A percentile compares a stretch with the other conserved stretches of the same genome.
Conservation (phyloP, 2,888 invertebrate species). For the Nemotelus nigrinus region DNA sequence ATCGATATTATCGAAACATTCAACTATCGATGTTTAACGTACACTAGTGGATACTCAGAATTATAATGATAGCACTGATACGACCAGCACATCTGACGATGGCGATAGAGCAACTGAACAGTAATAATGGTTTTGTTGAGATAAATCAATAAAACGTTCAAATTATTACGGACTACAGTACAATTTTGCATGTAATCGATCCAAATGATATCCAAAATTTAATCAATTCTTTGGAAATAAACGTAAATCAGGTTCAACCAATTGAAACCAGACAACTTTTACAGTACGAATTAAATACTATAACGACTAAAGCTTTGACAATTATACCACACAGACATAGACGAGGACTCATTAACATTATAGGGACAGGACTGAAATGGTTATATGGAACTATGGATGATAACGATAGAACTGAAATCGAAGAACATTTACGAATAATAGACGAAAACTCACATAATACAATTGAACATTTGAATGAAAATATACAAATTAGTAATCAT, state of each 20-base stretch:
- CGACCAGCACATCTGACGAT: slow-evolving; percentile 1
- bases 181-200: slow-evolving; percentile 35
- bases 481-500: slow-evolving; percentile 38
- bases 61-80: slow-evolving; percentile 29
- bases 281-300: neutral
- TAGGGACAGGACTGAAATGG: slow-evolving; percentile 23
- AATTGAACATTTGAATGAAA: slow-evolving; percentile 36
- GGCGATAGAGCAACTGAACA: slow-evolving; percentile 42
- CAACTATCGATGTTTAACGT: too few species aligned
- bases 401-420: slow-evolving; percentile 28
- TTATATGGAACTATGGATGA: slow-evolving; percentile 6
- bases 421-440: slow-evolving; percentile 28
- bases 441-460: slow-evolving; percentile 42
- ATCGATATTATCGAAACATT: too few species aligned
- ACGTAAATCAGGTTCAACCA: neutral
- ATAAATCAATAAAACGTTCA: slow-evolving; percentile 40
- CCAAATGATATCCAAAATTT: slow-evolving; percentile 15
- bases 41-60: too few species aligned
- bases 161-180: slow-evolving; percentile 42
- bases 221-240: slow-evolving; percentile 15
- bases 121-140: slow-evolving; percentile 44
- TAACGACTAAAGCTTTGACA: neutral
- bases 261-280: neutral
- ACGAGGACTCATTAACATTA: slow-evolving; percentile 4
- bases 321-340: slow-evolving; percentile 13